Evolutionary conservation across 2,113 vertebrate species (phyloP).

Genomic region (Motacilla alba): DNA sequence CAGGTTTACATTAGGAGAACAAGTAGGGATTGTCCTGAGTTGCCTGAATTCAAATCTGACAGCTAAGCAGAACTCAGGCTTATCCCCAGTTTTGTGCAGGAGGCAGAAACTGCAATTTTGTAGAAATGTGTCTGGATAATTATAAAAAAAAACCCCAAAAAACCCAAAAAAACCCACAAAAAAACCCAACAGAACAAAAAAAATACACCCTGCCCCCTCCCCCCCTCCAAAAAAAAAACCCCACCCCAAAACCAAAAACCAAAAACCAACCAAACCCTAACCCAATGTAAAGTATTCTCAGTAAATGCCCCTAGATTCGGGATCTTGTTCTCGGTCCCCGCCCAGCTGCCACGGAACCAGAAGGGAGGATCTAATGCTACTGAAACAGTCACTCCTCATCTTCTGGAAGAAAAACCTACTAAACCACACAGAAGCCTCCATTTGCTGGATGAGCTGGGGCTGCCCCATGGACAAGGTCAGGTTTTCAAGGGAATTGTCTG

Average conservation of each 20-base stretch:
- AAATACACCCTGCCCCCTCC: no score
- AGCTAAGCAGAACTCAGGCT: neutral
- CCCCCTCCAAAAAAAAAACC: no score
- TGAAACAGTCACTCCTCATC: neutral
- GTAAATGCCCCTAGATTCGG: neutral
- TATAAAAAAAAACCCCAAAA: neutral
- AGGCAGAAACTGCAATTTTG: neutral
- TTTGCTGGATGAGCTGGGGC: neutral
- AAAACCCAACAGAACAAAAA: no score
- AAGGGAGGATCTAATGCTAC: neutral
- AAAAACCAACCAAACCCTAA: neutral
- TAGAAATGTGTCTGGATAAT: neutral
- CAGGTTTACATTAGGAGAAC: neutral
- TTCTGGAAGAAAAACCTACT: neutral
- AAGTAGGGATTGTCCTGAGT: neutral
- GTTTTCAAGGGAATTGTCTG: neutral
- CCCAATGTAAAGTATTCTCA: neutral
- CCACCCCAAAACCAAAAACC: no score
- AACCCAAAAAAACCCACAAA: no score
- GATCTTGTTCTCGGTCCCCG: neutral
- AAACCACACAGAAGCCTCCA: neutral
- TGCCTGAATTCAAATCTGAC: neutral
- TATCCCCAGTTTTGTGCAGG: neutral
- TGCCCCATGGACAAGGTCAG: neutral
- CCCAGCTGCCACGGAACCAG: fast-evolving